Percentiles rank a stretch among this genome's conserved stretches.
These are phyloP conservation scores for Taphrorychus bicolor DNA, from an alignment of 2,888 invertebrate species.

Conservation along the genomic window DNA sequence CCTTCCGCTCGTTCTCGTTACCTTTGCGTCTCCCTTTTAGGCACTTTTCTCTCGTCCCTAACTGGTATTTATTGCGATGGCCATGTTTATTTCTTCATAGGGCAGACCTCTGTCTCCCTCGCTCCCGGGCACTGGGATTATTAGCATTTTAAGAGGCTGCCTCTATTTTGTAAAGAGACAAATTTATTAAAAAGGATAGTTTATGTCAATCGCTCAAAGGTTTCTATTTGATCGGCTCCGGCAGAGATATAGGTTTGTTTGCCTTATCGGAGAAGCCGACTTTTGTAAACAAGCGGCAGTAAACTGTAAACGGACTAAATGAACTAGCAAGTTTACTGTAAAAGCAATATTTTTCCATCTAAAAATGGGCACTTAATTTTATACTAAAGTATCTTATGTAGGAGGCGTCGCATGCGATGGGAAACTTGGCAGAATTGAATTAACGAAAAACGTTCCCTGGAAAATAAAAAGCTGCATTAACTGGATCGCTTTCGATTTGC, in stretches of 20 bases:
- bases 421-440: neutral
- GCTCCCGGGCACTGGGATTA: constrained; percentile 24
- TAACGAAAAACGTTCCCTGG: neutral
- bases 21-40: constrained; percentile 35
- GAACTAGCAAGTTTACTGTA: neutral
- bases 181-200: constrained; percentile 35
- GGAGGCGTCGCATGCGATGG: neutral
- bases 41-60: constrained; percentile 38
- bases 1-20: constrained; percentile 30
- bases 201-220: constrained; percentile 29
- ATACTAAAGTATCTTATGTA: neutral
- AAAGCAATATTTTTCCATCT: neutral
- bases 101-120: constrained; percentile 39
- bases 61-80: constrained; percentile 40
- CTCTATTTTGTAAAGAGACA: constrained; percentile 24
- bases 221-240: constrained; percentile 29
- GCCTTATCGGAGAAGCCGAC: constrained; percentile 1
- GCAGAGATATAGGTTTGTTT: constrained; percentile 21
- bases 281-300: constrained; percentile 7
- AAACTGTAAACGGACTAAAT: neutral
- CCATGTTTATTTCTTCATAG: constrained; percentile 42
- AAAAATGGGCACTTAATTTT: neutral
- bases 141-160: constrained; percentile 36
- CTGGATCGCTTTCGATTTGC: constrained; percentile 27
- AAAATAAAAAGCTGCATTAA: constrained; percentile 31